These are phyloP conservation scores for Gobionotothen gibberifrons DNA, from an alignment of 2,797 vertebrate genomes.

Conservation along the genomic window DNA sequence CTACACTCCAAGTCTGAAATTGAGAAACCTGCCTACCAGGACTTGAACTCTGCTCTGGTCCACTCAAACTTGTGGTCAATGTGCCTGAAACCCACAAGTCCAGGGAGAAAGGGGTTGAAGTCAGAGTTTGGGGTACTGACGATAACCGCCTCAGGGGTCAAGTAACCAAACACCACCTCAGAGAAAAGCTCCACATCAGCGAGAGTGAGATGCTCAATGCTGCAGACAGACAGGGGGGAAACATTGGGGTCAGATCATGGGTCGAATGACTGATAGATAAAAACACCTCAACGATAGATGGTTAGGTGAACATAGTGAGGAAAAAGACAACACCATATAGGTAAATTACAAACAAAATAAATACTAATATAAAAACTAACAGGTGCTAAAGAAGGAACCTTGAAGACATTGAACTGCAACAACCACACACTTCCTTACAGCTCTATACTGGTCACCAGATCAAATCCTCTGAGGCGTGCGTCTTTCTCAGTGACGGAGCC, in stretches of 20 bases:
- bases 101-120: slow-evolving; percentile 89
- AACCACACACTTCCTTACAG: slow-evolving; percentile 84
- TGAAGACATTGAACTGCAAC: neutral
- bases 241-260: neutral
- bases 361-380: neutral
- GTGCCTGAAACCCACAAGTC: slow-evolving; percentile 85
- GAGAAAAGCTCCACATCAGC: slow-evolving; percentile 88
- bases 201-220: slow-evolving; percentile 92
- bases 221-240: slow-evolving; percentile 58
- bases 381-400: neutral
- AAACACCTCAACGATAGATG: neutral
- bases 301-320: too few species aligned
- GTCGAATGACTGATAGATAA: neutral
- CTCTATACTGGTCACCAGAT: slow-evolving; percentile 92
- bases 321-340: neutral
- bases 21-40: slow-evolving; percentile 84
- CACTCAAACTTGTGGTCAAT: slow-evolving; percentile 97
- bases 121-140: slow-evolving; percentile 95
- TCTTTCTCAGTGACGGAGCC: slow-evolving; percentile 93
- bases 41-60: slow-evolving; percentile 89
- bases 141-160: slow-evolving; percentile 87
- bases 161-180: slow-evolving; percentile 92
- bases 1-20: neutral
- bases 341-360: neutral
- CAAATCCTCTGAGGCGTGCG: slow-evolving; percentile 89